Evolutionary conservation across 2,113 vertebrate species (phyloP).

Genomic region (Takifugu bimaculatus): DNA sequence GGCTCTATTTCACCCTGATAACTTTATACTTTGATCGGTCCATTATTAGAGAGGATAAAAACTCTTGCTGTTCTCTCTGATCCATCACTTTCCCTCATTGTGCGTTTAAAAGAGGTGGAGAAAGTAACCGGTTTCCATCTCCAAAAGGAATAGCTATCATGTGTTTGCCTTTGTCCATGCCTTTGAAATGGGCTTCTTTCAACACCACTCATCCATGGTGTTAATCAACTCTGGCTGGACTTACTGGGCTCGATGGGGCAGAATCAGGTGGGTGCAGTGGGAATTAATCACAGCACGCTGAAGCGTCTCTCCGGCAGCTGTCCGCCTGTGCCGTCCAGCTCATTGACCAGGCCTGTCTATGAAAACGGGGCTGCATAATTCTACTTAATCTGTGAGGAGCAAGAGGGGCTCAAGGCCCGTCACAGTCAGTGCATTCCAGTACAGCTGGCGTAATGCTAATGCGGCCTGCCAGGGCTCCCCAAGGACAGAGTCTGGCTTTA

Average conservation of each 20-base stretch:
- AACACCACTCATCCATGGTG: slow-evolving; percentile 16
- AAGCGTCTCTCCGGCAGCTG: slow-evolving; percentile 63
- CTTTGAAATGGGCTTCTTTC: no score
- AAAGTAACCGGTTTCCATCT: no score
- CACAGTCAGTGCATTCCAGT: slow-evolving; percentile 46
- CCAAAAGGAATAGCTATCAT: no score
- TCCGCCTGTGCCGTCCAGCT: slow-evolving; percentile 58
- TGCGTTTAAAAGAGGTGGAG: no score
- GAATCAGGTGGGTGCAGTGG: slow-evolving; percentile 44
- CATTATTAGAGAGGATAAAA: no score
- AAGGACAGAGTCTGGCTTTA: slow-evolving; percentile 42
- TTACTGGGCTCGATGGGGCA: slow-evolving; percentile 40
- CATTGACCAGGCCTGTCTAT: slow-evolving; percentile 63
- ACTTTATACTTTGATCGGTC: no score
- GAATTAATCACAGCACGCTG: slow-evolving; percentile 53
- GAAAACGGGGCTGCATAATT: slow-evolving; percentile 65
- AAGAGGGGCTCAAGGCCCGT: slow-evolving; percentile 46
- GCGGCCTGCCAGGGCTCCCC: slow-evolving; percentile 48
- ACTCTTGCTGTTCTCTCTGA: no score
- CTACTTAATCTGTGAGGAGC: slow-evolving; percentile 69
- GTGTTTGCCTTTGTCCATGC: no score
- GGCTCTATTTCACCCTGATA: no score
- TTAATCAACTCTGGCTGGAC: slow-evolving; percentile 55
- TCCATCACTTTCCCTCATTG: no score
- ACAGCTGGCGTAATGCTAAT: slow-evolving; percentile 59